phyloP scores from a whole-genome alignment of 2,113 vertebrate genomes.

The Ammodytes dubius region DNA sequence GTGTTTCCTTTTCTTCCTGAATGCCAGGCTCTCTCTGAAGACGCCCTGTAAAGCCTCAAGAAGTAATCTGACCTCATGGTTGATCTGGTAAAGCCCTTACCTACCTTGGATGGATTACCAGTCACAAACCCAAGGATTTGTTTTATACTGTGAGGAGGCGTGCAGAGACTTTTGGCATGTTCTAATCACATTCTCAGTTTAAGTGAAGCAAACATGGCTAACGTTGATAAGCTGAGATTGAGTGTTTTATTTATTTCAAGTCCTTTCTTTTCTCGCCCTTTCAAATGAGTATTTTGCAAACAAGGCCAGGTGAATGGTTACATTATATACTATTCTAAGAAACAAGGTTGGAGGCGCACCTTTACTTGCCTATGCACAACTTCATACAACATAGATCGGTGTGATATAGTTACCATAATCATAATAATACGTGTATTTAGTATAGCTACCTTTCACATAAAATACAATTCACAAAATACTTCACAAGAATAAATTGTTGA shows the following conservation, averaged over 20 bases:
- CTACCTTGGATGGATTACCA: conserved; percentile 55
- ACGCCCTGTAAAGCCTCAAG: not conserved
- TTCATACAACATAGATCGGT: not conserved
- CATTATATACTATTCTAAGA: not conserved
- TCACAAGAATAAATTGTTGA: too few species aligned
- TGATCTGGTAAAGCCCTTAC: conserved; percentile 69
- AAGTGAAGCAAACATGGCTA: conserved; percentile 25
- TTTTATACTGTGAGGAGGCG: conserved; percentile 44
- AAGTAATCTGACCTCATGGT: conserved; percentile 34
- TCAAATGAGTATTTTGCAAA: not conserved
- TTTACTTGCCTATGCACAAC: not conserved
- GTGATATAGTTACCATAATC: not conserved
- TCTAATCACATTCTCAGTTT: conserved; percentile 27
- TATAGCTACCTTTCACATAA: too few species aligned
- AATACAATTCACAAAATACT: too few species aligned
- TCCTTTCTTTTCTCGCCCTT: not conserved
- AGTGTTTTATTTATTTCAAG: not conserved
- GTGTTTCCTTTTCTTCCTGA: conserved; percentile 1
- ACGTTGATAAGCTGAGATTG: conserved; percentile 2
- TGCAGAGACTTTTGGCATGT: not conserved
- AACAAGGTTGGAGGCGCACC: not conserved
- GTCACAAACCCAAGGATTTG: conserved; percentile 12
- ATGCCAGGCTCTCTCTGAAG: conserved; percentile 2
- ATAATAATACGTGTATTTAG: too few species aligned
- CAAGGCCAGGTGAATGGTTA: not conserved